Evolutionary conservation across 2,113 vertebrate genomes (phyloP), one percentile per base, ranked within the genome.

Genomic region (Gasterosteus aculeatus): DNA sequence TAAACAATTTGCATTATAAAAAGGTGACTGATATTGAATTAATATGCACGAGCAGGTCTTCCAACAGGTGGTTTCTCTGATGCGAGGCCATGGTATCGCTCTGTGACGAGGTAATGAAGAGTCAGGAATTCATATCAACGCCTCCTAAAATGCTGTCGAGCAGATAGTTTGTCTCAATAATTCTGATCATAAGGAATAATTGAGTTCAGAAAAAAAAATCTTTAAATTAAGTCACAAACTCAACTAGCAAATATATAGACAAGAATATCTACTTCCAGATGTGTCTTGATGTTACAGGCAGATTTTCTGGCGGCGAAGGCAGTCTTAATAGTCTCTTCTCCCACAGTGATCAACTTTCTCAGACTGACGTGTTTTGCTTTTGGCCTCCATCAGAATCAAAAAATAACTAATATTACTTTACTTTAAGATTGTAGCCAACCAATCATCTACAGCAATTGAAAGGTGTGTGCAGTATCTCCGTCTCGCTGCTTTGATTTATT

Each of bases 1-100:
- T 67, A 66, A 83, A 18, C 61, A 73, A 88, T 91, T 92, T 90
- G 81, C 89, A 91, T 91, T 77, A 90, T 83, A 92, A 91, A 91
- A 80, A 70, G 77, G 81, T 86, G 83, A 88, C 70, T 83, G 82
- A 75, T 77, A 51, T 68, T 61, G 62, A 78, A 87, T 90, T 89
- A 83, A 91, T 85, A 90, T 90, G 84, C 83, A 78, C 78, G 71
- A 74, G 88, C 77, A 72, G 77, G 81, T 83, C 83, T 16, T 77
- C 72, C 49, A 70, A 66, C 78, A 78, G 77, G 65, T 88, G 51
- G 16, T 9, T 12, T 64, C 81, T 83, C 33, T 77, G 85, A 83
- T 69, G 79, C 74, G 65, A 56, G 82, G 53, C 78, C 83, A 81
- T 71, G 41, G 80, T 78, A 75, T 73, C 26, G 29, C 58, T 19